Base-by-base conservation (phyloP, 1,140 invertebrate genomes). In the Lepidotrigona ventralis region DNA sequence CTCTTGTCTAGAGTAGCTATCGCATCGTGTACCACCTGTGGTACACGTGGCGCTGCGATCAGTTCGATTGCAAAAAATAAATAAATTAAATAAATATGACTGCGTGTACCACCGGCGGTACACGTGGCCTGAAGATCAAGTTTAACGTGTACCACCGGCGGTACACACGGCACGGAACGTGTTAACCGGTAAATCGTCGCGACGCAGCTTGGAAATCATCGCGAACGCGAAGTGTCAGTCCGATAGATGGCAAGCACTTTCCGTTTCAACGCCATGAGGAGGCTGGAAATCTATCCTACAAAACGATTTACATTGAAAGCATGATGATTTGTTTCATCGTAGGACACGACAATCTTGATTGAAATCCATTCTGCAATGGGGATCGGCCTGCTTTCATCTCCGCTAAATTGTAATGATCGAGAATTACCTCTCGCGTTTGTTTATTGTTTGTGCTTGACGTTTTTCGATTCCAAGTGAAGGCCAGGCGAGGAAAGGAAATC, bases 271-370 rank as follows among this genome's bases (percentile, higher is more conserved):
- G 29, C 0, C 46, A 17, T 23, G 2, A n/a, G 58, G 23, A 71
- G 53, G 39, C 71, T 76, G 33, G 58, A 71, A 63, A 79, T 83
- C 81, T 86, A 87, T 46, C 68, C 81, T 86, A 86, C 23, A 23
- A 81, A 85, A 88, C 63, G 33, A 83, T 81, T 89, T 79, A 88
- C 81, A 85, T 6, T 77, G 72, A 87, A 86, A 87, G 85, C 85
- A 60, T 51, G 73, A 33, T 58, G 58, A 86, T 82, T 26, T 75
- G 66, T 69, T 82, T 69, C 21, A 83, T 78, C 60, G 23, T 79
- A 73, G 69, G 54, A 64, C 53, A 17, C 26, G 69, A 81, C 74
- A 46, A 64, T 33, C 60, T 80, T 58, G 14, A n/a, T n/a, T 51
- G 29, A 78, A 64, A 81, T n/a, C 53, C 19, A n/a, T 5, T 64